phyloP scores from a whole-genome alignment of 2,113 vertebrate species.

The Pseudopodoces humilis region DNA sequence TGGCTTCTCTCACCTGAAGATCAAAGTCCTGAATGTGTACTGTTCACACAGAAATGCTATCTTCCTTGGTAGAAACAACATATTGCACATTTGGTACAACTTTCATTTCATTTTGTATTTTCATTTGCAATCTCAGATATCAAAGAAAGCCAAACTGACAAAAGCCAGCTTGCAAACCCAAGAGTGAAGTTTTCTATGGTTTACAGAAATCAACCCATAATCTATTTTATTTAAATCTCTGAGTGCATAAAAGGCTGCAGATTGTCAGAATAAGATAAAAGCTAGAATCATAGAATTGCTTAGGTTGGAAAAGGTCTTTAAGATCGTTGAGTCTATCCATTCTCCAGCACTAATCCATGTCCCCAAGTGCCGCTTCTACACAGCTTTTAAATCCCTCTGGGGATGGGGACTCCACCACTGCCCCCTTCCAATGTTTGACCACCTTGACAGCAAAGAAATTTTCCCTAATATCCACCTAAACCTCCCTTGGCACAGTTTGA shows the following conservation, averaged over 20 bases:
- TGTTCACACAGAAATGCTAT: neutral
- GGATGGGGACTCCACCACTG: neutral
- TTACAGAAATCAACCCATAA: conserved; percentile 27
- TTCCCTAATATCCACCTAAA: neutral
- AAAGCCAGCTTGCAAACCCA: conserved; percentile 20
- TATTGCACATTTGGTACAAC: neutral
- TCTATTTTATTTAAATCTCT: neutral
- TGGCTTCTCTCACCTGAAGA: neutral
- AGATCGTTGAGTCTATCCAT: neutral
- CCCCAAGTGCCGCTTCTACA: neutral
- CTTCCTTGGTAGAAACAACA: neutral
- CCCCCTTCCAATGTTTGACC: neutral
- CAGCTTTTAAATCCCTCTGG: neutral
- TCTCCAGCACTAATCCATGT: neutral
- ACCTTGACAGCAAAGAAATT: neutral
- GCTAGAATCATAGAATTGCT: neutral
- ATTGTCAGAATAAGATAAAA: conserved; percentile 2
- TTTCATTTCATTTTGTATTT: neutral
- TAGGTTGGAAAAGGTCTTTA: neutral
- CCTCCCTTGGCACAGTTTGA: neutral
- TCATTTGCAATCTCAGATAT: neutral
- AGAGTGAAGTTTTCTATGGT: neutral
- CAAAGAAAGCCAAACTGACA: conserved; percentile 44
- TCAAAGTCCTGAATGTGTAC: neutral
- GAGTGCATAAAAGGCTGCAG: neutral